Conservation (phyloP, 2,888 invertebrate genomes). For the Oasisia sp. region DNA sequence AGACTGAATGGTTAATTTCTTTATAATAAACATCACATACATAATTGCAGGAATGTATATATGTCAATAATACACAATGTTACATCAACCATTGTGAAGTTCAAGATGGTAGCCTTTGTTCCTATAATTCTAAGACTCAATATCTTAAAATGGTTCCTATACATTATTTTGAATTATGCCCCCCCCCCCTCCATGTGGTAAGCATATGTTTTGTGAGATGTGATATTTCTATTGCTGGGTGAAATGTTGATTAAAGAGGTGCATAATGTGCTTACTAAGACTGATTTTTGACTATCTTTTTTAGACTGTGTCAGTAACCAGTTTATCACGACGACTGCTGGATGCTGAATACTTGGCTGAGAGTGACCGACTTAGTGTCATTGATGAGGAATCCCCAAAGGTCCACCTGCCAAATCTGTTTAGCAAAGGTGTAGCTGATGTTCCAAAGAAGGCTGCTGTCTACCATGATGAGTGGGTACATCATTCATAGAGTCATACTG, state of each 20-base stretch:
- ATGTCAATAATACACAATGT: too few species aligned
- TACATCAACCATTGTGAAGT: too few species aligned
- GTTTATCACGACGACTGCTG: conserved; percentile 30
- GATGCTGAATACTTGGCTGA: conserved; percentile 36
- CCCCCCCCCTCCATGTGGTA: neutral
- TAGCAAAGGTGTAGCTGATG: neutral
- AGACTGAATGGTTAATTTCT: too few species aligned
- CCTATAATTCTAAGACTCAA: neutral
- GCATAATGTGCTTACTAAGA: too few species aligned
- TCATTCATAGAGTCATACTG: neutral
- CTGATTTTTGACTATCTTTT: neutral
- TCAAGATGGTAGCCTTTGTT: too few species aligned
- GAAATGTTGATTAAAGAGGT: too few species aligned
- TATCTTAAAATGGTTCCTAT: neutral
- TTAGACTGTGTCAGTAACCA: conserved; percentile 29
- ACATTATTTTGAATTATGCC: neutral
- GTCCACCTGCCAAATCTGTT: conserved; percentile 21
- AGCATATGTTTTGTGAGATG: neutral
- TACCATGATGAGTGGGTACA: neutral
- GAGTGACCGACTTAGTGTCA: conserved; percentile 28
- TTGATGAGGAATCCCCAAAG: conserved; percentile 23
- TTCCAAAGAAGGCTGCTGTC: neutral
- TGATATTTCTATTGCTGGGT: neutral
- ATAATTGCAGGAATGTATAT: too few species aligned
- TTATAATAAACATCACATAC: too few species aligned